Evolutionary conservation across 2,888 invertebrate genomes (phyloP).

Genomic region (Xiphydria camelus): DNA sequence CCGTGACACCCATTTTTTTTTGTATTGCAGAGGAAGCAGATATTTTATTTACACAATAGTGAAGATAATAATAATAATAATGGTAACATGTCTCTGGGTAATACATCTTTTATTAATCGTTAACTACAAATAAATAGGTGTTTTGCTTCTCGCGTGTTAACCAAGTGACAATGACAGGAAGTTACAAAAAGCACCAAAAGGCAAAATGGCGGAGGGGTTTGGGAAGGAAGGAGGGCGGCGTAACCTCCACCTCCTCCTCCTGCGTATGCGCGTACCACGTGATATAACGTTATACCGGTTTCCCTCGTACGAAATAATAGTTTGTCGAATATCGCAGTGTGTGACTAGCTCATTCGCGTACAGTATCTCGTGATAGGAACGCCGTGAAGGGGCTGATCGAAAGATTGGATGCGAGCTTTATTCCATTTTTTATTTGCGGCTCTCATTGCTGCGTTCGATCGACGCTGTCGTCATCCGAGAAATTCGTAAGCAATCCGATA

Average conservation of each 20-base stretch:
- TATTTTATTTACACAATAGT: slow-evolving; percentile 16
- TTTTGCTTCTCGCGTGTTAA: slow-evolving; percentile 1
- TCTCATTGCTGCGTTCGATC: neutral
- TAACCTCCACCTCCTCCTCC: neutral
- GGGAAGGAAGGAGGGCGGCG: neutral
- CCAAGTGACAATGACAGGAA: slow-evolving; percentile 7
- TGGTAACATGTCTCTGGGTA: neutral
- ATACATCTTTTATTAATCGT: slow-evolving; percentile 12
- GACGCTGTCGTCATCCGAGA: neutral
- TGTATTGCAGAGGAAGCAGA: slow-evolving; percentile 16
- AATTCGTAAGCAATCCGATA: no score
- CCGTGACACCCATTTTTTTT: neutral
- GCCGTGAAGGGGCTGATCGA: neutral
- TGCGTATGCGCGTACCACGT: neutral
- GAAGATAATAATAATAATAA: slow-evolving; percentile 12
- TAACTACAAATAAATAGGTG: slow-evolving; percentile 17
- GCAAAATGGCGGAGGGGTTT: slow-evolving; percentile 6
- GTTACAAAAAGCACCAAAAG: slow-evolving; percentile 13
- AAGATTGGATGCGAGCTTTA: no score
- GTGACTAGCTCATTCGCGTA: slow-evolving; percentile 1
- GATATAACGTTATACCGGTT: neutral
- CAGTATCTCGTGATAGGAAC: neutral
- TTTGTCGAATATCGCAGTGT: neutral
- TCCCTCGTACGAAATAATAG: neutral
- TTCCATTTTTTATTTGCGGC: neutral